Evolutionary conservation across 1,140 invertebrate species (phyloP).

Genomic region (Nasonia longicornis): DNA sequence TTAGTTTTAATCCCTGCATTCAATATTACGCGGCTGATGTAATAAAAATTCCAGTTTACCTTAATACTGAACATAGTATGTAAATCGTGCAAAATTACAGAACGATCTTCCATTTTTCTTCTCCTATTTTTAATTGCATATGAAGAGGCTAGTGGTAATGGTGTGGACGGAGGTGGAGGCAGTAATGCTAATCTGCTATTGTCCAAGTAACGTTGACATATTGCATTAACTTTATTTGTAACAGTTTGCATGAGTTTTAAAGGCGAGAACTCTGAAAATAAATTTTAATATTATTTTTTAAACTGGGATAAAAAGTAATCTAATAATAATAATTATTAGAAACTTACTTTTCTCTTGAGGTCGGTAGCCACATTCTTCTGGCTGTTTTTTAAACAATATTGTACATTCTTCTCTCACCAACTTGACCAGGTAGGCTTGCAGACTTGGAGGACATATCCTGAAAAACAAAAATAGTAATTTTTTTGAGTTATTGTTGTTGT

Average conservation of each 20-base stretch:
- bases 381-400: constrained; percentile 73
- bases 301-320: not conserved
- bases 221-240: constrained; percentile 77
- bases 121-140: constrained; percentile 84
- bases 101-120: constrained; percentile 88
- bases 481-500: not conserved
- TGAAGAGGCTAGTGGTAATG: constrained; percentile 69
- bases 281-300: constrained; percentile 13
- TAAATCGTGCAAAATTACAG: constrained; percentile 81
- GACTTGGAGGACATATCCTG: constrained; percentile 77
- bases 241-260: constrained; percentile 80
- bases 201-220: constrained; percentile 77
- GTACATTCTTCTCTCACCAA: constrained; percentile 76
- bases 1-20: not conserved
- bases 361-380: constrained; percentile 73
- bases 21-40: not conserved
- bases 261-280: constrained; percentile 75
- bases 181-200: constrained; percentile 71
- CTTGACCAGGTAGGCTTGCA: constrained; percentile 75
- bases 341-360: constrained; percentile 71
- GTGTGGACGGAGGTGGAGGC: constrained; percentile 69
- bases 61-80: constrained; percentile 77
- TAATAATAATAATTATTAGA: constrained; percentile 43
- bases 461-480: constrained; percentile 55
- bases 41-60: constrained; percentile 49